Conservation (phyloP, 2,797 vertebrate genomes). For the Pipistrellus kuhlii region DNA sequence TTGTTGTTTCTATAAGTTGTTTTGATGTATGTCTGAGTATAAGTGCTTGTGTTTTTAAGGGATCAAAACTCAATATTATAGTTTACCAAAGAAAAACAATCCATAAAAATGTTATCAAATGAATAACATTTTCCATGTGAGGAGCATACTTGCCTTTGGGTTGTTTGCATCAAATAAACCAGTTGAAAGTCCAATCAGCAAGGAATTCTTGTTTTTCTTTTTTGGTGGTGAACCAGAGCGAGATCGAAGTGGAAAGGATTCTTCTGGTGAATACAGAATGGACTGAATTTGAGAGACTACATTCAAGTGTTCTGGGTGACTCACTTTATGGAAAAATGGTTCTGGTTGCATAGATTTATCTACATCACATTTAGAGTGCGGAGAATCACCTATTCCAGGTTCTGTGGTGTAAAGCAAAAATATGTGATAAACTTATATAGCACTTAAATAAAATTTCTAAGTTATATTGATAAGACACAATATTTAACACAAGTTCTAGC, state of each 20-base stretch:
- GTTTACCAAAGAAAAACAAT: conserved; percentile 35
- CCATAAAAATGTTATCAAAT: conserved; percentile 18
- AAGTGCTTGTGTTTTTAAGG: conserved; percentile 26
- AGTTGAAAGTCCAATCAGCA: conserved; percentile 96
- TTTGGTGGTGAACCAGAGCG: conserved; percentile 94
- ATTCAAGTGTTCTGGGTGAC: conserved; percentile 88
- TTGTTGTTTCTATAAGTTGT: background rate
- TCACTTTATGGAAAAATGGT: conserved; percentile 91
- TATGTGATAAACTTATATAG: conserved; percentile 21
- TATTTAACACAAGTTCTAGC: conserved; percentile 49
- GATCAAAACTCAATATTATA: conserved; percentile 20
- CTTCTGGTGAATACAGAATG: conserved; percentile 93
- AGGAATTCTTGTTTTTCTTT: conserved; percentile 90
- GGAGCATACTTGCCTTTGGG: conserved; percentile 91
- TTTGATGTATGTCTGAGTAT: background rate
- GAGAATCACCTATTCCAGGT: conserved; percentile 71
- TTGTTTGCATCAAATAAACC: conserved; percentile 98
- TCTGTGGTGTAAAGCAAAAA: conserved; percentile 80
- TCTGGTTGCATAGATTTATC: conserved; percentile 85
- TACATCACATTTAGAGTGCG: conserved; percentile 35
- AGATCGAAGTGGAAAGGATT: conserved; percentile 91
- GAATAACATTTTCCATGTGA: background rate
- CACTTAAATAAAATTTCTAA: conserved; percentile 26
- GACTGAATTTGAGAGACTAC: conserved; percentile 89
- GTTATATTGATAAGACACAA: background rate